These are phyloP conservation scores for Helarctos malayanus DNA, from an alignment of 2,797 vertebrate species.

Conservation along the genomic window DNA sequence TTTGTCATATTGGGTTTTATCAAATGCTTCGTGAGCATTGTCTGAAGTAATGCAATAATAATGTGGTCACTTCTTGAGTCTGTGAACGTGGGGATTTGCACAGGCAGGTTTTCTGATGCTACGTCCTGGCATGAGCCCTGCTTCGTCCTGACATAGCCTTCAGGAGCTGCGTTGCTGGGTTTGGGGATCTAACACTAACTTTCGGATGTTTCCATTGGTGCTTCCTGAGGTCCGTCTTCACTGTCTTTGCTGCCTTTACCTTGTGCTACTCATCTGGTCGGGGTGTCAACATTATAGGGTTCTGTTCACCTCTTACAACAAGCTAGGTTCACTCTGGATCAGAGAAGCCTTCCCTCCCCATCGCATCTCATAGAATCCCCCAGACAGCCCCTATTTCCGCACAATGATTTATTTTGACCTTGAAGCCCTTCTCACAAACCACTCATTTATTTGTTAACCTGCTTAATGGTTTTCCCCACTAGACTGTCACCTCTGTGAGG, in stretches of 20 bases:
- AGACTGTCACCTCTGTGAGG: not conserved
- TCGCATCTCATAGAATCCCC: not conserved
- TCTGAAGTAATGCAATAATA: not conserved
- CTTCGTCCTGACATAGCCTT: not conserved
- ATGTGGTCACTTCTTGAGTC: not conserved
- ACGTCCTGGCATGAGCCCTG: not conserved
- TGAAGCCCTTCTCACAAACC: not conserved
- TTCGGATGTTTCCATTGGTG: not conserved
- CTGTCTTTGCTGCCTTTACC: not conserved
- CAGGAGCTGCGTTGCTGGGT: not conserved
- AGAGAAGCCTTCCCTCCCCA: not conserved
- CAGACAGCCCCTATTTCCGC: not conserved
- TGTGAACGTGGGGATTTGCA: not conserved
- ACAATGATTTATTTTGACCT: not conserved
- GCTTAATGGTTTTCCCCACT: not conserved
- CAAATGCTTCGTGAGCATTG: not conserved
- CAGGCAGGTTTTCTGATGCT: not conserved
- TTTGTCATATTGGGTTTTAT: not conserved
- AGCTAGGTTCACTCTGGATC: not conserved
- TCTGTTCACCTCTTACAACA: not conserved
- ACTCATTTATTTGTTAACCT: not conserved
- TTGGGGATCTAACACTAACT: not conserved
- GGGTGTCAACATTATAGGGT: no score
- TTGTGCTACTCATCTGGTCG: not conserved
- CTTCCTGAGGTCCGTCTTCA: not conserved